phyloP scores from a whole-genome alignment of 1,140 invertebrate species.

The Heliconius melpomene region DNA sequence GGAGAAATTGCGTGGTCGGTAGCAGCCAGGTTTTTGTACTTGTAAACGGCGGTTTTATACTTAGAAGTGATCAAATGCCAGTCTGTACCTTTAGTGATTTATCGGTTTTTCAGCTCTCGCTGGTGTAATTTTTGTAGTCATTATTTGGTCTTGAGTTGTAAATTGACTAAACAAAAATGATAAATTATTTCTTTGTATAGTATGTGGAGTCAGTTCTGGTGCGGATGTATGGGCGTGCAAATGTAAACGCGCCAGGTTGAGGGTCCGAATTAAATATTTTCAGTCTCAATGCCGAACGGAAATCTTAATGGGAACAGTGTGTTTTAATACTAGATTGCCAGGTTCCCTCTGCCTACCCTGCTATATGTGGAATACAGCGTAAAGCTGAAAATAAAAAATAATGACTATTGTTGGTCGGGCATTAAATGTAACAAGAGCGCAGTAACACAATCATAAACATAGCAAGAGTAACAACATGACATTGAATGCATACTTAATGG shows the following conservation, averaged over 20 bases:
- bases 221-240: too few species aligned
- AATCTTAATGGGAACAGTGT: too few species aligned
- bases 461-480: constrained; percentile 2
- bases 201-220: too few species aligned
- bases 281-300: too few species aligned
- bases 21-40: constrained; percentile 60
- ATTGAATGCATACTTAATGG: constrained; percentile 16
- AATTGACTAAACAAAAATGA: constrained; percentile 32
- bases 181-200: not conserved
- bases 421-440: constrained; percentile 1
- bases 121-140: not conserved
- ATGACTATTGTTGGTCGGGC: not conserved
- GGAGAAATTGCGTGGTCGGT: constrained; percentile 72
- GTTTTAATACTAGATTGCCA: too few species aligned
- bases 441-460: not conserved
- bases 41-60: constrained; percentile 46
- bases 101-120: not conserved
- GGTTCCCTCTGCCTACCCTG: too few species aligned
- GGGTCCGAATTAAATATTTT: too few species aligned
- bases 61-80: constrained; percentile 33
- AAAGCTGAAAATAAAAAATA: too few species aligned
- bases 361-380: too few species aligned
- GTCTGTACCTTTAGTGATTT: constrained; percentile 37
- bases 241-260: too few species aligned
- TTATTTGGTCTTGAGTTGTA: not conserved